Conservation (phyloP, 2,797 vertebrate species). For the Etheostoma nigrum region DNA sequence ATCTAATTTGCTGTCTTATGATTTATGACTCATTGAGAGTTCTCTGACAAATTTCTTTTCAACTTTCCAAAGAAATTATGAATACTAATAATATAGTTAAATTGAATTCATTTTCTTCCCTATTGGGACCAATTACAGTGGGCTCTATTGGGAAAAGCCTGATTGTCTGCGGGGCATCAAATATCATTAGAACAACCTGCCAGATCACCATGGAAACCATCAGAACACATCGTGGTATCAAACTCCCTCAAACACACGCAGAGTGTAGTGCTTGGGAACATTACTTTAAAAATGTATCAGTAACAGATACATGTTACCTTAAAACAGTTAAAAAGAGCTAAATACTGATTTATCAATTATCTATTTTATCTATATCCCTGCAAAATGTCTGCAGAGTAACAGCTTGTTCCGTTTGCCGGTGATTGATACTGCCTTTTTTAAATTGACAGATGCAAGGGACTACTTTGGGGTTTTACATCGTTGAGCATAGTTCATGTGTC, state of each 20-base stretch:
- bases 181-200: slow-evolving; percentile 63
- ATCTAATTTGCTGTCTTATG: slow-evolving; percentile 63
- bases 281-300: not conserved
- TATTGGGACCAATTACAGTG: slow-evolving; percentile 74
- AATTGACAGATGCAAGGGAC: not conserved
- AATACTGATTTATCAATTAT: not conserved
- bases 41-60: slow-evolving; percentile 62
- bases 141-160: slow-evolving; percentile 58
- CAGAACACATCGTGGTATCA: slow-evolving; percentile 18
- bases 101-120: slow-evolving; percentile 75
- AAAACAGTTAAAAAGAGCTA: not conserved
- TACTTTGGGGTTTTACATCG: not conserved
- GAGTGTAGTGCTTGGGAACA: not conserved
- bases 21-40: slow-evolving; percentile 66
- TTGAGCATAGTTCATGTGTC: not conserved
- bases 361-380: too few relatives aligned
- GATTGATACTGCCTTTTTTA: not conserved
- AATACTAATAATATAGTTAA: slow-evolving; percentile 77
- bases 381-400: not conserved
- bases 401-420: not conserved
- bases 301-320: not conserved
- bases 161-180: slow-evolving; percentile 65
- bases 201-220: slow-evolving; percentile 57
- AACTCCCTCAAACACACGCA: not conserved
- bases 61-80: slow-evolving; percentile 65